A percentile compares a stretch with the other conserved stretches of the same genome.
phyloP scores from a whole-genome alignment of 2,888 invertebrate species.

The Eupithecia abbreviata region DNA sequence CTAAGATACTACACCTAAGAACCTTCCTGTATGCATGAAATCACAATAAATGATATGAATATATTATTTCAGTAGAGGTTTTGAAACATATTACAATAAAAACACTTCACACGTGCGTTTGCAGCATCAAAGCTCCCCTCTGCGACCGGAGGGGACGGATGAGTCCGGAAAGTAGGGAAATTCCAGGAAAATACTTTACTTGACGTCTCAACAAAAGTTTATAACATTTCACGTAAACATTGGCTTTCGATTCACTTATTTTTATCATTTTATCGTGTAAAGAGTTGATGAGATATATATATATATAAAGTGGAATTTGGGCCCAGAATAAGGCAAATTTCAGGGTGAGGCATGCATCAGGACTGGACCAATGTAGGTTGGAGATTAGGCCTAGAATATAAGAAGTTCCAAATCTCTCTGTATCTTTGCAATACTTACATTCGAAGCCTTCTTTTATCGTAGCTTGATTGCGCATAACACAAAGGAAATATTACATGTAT shows the following conservation, averaged over 20 bases:
- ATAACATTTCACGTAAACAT: neutral
- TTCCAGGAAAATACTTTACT: neutral
- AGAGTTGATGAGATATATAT: neutral
- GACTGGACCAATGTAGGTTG: no score
- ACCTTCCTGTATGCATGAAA: no score
- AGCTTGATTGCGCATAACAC: neutral
- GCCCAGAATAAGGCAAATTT: no score
- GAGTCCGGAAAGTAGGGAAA: conserved; percentile 6
- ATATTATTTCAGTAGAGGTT: neutral
- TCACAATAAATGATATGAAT: no score
- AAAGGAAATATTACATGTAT: neutral
- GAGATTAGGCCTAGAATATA: neutral
- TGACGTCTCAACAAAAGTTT: neutral
- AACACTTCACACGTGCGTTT: neutral
- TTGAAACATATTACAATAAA: neutral
- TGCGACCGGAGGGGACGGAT: neutral
- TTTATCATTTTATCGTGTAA: neutral
- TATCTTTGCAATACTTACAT: neutral
- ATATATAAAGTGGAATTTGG: no score
- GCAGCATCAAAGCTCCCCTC: neutral
- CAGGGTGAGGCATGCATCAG: no score
- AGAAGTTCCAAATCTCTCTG: neutral
- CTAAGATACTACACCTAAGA: no score
- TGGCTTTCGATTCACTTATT: neutral
- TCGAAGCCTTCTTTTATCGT: neutral